phyloP scores from a whole-genome alignment of 2,888 invertebrate genomes.

The Dryadula phaetusa region DNA sequence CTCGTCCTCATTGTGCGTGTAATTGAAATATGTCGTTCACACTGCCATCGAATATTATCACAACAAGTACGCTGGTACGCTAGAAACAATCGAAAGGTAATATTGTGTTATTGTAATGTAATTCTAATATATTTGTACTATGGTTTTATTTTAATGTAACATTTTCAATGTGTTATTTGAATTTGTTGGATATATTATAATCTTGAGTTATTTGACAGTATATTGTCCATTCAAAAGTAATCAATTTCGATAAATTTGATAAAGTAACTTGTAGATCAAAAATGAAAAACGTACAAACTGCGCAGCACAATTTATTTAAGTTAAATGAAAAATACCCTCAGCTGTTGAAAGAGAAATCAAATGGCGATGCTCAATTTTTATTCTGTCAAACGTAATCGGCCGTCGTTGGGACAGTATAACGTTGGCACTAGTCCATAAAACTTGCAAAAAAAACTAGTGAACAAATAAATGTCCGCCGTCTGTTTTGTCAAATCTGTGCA shows the following conservation, averaged over 20 bases:
- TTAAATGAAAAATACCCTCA: slow-evolving; percentile 39
- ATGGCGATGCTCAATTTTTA: slow-evolving; percentile 60
- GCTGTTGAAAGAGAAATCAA: slow-evolving; percentile 48
- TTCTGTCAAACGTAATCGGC: slow-evolving; percentile 67
- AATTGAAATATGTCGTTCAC: slow-evolving; percentile 26
- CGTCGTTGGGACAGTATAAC: slow-evolving; percentile 74
- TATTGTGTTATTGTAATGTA: not conserved
- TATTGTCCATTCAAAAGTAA: not conserved
- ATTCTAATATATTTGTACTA: not conserved
- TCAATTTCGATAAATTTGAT: not conserved
- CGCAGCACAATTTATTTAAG: slow-evolving; percentile 28
- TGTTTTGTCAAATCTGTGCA: slow-evolving; percentile 83
- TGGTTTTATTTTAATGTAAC: not conserved
- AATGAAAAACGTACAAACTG: slow-evolving; percentile 18
- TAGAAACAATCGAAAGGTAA: slow-evolving; percentile 2
- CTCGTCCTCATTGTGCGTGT: slow-evolving; percentile 6
- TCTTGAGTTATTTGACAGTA: not conserved
- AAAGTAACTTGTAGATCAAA: slow-evolving; percentile 10
- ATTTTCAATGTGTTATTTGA: not conserved
- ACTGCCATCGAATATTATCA: slow-evolving; percentile 14
- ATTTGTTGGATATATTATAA: too few relatives aligned
- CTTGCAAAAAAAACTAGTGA: slow-evolving; percentile 76
- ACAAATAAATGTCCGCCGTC: slow-evolving; percentile 81
- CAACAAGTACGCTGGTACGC: not conserved
- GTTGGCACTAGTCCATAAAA: slow-evolving; percentile 81